These are phyloP conservation scores for Blastobasis lacticolella DNA, from an alignment of 2,888 invertebrate species.

Conservation along the genomic window DNA sequence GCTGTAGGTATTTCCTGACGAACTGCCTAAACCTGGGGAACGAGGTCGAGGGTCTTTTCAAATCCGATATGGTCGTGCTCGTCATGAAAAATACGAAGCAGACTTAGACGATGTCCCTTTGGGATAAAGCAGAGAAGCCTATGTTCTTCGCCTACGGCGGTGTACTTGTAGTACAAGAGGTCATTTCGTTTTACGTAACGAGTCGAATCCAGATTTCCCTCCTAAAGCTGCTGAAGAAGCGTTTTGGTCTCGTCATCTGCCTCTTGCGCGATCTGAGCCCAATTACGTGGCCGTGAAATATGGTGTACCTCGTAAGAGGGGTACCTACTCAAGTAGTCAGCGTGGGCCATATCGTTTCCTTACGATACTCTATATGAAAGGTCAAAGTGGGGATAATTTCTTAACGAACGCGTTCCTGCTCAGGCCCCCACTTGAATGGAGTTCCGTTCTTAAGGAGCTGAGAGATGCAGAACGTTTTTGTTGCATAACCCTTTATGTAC, in stretches of 20 bases:
- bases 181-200: background rate
- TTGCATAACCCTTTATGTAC: too few relatives aligned
- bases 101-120: constrained; percentile 5
- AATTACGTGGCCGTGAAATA: constrained; percentile 13
- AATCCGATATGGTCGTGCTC: constrained; percentile 5
- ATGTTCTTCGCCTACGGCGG: constrained; percentile 1
- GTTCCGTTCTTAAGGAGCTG: too few relatives aligned
- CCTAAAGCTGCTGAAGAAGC: constrained; percentile 5
- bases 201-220: constrained; percentile 12
- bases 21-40: constrained; percentile 7
- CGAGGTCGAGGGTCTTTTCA: constrained; percentile 6
- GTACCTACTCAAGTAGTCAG: constrained; percentile 12
- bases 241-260: constrained; percentile 11
- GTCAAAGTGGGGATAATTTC: background rate
- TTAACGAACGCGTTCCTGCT: background rate
- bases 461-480: too few relatives aligned
- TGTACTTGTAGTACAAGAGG: constrained; percentile 1
- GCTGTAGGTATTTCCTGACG: constrained; percentile 2
- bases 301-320: constrained; percentile 4
- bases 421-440: background rate
- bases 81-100: constrained; percentile 8
- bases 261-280: constrained; percentile 15
- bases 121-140: constrained; percentile 9
- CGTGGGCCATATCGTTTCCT: constrained; percentile 7
- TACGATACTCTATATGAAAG: constrained; percentile 14